phyloP scores from a whole-genome alignment of 2,113 vertebrate genomes.

The Sinosuthora webbiana region DNA sequence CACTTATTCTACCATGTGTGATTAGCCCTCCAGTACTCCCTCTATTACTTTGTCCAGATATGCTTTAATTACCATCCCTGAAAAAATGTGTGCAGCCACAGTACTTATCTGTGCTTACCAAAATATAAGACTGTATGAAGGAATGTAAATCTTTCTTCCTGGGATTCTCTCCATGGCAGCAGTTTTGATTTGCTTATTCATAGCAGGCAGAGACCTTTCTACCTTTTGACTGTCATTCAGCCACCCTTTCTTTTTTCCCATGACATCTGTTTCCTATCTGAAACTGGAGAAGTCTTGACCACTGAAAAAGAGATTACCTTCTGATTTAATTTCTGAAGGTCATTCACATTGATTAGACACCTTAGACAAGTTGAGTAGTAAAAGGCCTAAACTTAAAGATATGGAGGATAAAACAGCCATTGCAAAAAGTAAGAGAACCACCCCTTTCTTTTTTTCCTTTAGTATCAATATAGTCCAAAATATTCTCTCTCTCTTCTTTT shows the following conservation, averaged over 20 bases:
- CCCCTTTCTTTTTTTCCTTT: neutral
- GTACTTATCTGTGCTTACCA: neutral
- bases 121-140: neutral
- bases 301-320: neutral
- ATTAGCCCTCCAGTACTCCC: neutral
- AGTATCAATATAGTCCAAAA: neutral
- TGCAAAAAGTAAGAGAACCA: neutral
- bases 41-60: neutral
- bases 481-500: too few species aligned
- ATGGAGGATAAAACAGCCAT: neutral
- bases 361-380: neutral
- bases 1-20: neutral
- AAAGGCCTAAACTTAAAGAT: neutral
- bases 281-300: neutral
- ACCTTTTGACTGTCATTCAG: neutral
- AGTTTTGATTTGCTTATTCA: neutral
- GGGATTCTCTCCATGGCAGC: neutral
- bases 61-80: neutral
- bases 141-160: neutral
- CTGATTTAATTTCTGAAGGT: neutral
- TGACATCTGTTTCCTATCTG: neutral
- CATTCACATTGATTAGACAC: neutral
- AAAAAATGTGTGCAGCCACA: neutral
- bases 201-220: neutral
- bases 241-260: neutral